A percentile compares a stretch with the other conserved stretches of the same genome.
Evolutionary conservation across 2,888 invertebrate species (phyloP).

Genomic region (Stenotaenia linearis): DNA sequence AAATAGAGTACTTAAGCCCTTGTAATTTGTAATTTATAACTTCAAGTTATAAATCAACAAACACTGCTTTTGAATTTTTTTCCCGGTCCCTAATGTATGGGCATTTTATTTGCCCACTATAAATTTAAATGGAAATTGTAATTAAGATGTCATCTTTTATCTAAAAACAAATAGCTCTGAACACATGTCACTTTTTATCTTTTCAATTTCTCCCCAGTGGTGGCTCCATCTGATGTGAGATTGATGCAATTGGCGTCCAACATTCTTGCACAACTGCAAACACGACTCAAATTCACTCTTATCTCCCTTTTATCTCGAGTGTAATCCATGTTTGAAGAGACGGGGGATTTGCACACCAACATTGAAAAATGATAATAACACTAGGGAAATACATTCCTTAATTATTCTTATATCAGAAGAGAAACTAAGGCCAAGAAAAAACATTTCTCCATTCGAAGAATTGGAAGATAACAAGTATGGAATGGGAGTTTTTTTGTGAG

Average conservation of each 20-base stretch:
- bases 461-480: neutral
- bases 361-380: constrained; percentile 16
- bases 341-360: neutral
- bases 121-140: constrained; percentile 13
- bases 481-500: too few species aligned
- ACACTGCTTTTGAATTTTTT: too few species aligned
- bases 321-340: neutral
- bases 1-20: too few species aligned
- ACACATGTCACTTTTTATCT: constrained; percentile 19
- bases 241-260: neutral
- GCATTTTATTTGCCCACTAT: constrained; percentile 8
- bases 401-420: neutral
- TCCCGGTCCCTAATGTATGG: neutral
- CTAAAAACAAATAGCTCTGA: constrained; percentile 17
- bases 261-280: neutral
- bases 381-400: neutral
- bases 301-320: neutral
- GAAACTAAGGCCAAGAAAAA: neutral
- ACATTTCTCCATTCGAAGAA: neutral
- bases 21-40: too few species aligned
- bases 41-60: too few species aligned
- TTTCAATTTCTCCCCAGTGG: constrained; percentile 18
- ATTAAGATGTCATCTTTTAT: constrained; percentile 18
- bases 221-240: constrained; percentile 19
- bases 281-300: neutral